phyloP scores from a whole-genome alignment of 2,113 vertebrate genomes.

The Cavia aperea region DNA sequence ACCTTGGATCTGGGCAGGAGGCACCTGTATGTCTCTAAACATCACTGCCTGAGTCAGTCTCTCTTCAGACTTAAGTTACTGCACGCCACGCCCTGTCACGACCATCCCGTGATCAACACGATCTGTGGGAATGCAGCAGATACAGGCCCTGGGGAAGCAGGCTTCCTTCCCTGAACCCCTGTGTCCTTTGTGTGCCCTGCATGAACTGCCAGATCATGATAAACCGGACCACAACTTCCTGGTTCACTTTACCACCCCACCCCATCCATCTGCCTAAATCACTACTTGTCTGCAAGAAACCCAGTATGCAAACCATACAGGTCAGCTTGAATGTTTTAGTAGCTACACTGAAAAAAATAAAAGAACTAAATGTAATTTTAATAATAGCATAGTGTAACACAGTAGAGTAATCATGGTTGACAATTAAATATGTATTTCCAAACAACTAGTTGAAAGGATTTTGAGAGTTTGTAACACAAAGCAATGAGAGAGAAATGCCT shows the following conservation, averaged over 20 bases:
- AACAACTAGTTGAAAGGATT: neutral
- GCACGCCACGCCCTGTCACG: neutral
- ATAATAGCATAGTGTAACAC: neutral
- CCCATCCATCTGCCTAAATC: too few relatives aligned
- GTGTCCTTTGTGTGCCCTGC: neutral
- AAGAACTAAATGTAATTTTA: neutral
- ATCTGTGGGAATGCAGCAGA: neutral
- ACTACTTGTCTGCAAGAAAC: neutral
- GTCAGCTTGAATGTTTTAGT: neutral
- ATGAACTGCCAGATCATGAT: neutral
- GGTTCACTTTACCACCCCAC: neutral
- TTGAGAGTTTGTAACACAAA: neutral
- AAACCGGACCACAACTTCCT: neutral
- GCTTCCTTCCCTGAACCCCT: neutral
- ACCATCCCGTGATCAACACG: neutral
- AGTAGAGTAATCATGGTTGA: neutral
- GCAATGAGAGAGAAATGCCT: neutral
- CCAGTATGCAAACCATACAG: neutral
- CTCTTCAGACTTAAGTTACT: neutral
- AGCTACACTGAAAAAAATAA: neutral
- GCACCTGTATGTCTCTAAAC: neutral
- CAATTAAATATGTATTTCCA: neutral
- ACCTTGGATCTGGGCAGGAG: neutral
- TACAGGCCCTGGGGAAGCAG: neutral
- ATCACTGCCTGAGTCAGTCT: neutral